Base-by-base conservation (phyloP, 2,113 vertebrate genomes). In the Nerophis ophidion region DNA sequence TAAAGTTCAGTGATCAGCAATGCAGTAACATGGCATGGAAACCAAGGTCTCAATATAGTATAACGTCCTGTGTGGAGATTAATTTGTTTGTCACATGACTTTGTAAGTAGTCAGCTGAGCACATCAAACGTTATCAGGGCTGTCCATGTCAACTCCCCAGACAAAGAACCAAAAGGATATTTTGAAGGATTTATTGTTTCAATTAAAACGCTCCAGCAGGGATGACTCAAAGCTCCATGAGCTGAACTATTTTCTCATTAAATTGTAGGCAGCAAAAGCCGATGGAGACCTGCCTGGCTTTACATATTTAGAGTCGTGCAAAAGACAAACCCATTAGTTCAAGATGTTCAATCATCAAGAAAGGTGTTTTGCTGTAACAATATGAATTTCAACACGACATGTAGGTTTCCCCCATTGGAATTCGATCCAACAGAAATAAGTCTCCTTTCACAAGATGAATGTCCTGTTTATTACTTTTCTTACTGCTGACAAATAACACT, bases 391-490 rank as follows among this genome's bases (percentile, higher is more conserved):
- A 49, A 3, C 34, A 40, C 45, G 7, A 4, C 7, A 46, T 57
- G 15, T 42, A 53, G 17, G 57, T 57, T n/a, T 54, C 63, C 8
- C 54, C 63, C 26, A 57, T 65, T 36, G 48, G 46, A 64, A 40
- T 4, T 4, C 14, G 9, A 65, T 48, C 40, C 71, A 12, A 38
- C 60, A 62, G 4, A 5, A 7, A 0, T 56, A 64, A 12, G 15
- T 77, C 16, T 68, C 42, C 19, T 17, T 58, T 5, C 57, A 58
- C 13, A 58, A 58, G 5, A 58, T 42, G 7, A 17, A 58, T 5
- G 57, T 58, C 4, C 7, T 45, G 4, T 14, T 42, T 45, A 16
- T 1, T 40, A 40, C 16, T 26, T 26, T 26, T 26, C 19, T 26
- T 26, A 26, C 19, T 26, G 19, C 16, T 11, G 12, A 33, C 16